phyloP scores from a whole-genome alignment of 2,888 invertebrate genomes.

The Erpobdella octoculata region DNA sequence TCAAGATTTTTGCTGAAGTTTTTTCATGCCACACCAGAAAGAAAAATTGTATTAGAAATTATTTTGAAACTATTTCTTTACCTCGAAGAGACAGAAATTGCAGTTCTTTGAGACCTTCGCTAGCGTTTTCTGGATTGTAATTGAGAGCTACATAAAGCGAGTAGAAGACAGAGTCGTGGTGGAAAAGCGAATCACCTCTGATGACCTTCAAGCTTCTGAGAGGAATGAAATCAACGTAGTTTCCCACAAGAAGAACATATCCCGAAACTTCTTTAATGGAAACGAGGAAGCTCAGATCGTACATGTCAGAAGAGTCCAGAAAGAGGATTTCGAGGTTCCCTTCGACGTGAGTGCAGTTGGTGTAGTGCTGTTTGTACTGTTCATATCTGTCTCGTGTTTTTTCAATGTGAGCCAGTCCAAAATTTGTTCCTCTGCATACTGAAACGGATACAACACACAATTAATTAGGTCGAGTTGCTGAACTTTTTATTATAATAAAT shows the following conservation, averaged over 20 bases:
- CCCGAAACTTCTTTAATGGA: slow-evolving; percentile 83
- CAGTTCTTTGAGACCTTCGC: slow-evolving; percentile 44
- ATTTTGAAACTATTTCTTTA: slow-evolving; percentile 35
- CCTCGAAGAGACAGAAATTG: slow-evolving; percentile 42
- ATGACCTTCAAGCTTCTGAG: slow-evolving; percentile 85
- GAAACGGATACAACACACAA: too few relatives aligned
- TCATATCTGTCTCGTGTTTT: slow-evolving; percentile 40
- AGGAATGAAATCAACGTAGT: slow-evolving; percentile 74
- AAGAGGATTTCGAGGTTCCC: slow-evolving; percentile 95
- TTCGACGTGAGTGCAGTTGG: slow-evolving; percentile 94
- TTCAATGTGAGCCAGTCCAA: slow-evolving; percentile 17
- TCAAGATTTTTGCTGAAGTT: too few relatives aligned
- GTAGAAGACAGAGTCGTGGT: slow-evolving; percentile 64
- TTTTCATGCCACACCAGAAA: too few relatives aligned
- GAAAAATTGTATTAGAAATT: too few relatives aligned
- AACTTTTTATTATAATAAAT: too few relatives aligned
- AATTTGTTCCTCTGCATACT: slow-evolving; percentile 30
- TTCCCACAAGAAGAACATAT: slow-evolving; percentile 86
- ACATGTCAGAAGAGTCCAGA: slow-evolving; percentile 59
- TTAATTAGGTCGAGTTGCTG: too few relatives aligned
- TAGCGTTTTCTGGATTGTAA: slow-evolving; percentile 26
- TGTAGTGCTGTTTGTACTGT: slow-evolving; percentile 60
- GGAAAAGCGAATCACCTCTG: slow-evolving; percentile 81
- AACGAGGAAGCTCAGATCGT: slow-evolving; percentile 82
- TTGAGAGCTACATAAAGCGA: slow-evolving; percentile 47